Evolutionary conservation across 2,797 vertebrate genomes (phyloP).

Genomic region (Enteromius unitaeniatus): DNA sequence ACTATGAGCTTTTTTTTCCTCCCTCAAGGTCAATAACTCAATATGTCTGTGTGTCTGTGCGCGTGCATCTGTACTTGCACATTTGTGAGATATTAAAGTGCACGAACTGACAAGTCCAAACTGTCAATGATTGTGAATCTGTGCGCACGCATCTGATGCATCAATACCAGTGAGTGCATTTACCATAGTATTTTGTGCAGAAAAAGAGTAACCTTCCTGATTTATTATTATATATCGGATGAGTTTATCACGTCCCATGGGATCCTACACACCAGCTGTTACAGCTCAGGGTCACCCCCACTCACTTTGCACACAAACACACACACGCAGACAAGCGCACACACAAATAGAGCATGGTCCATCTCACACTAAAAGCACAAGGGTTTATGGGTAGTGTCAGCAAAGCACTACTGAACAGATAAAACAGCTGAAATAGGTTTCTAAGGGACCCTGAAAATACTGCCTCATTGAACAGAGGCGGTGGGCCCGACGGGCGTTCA

Average conservation of each 20-base stretch:
- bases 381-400: conserved; percentile 57
- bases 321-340: not conserved
- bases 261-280: conserved; percentile 54
- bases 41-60: conserved; percentile 24
- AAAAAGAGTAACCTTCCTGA: conserved; percentile 38
- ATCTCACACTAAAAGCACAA: conserved; percentile 54
- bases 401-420: conserved; percentile 51
- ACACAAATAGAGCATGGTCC: conserved; percentile 33
- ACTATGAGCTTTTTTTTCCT: conserved; percentile 1
- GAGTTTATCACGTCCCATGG: conserved; percentile 45
- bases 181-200: not conserved
- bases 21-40: conserved; percentile 41
- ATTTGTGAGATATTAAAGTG: not conserved
- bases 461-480: conserved; percentile 38
- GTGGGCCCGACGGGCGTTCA: not conserved
- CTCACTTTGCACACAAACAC: conserved; percentile 25
- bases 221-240: conserved; percentile 40
- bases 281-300: conserved; percentile 52
- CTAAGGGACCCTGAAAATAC: conserved; percentile 50
- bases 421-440: conserved; percentile 57
- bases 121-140: not conserved
- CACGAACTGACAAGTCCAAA: not conserved
- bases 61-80: not conserved
- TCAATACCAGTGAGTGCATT: not conserved
- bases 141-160: not conserved